phyloP scores from a whole-genome alignment of 1,140 invertebrate genomes.

The Vanessa atalanta region DNA sequence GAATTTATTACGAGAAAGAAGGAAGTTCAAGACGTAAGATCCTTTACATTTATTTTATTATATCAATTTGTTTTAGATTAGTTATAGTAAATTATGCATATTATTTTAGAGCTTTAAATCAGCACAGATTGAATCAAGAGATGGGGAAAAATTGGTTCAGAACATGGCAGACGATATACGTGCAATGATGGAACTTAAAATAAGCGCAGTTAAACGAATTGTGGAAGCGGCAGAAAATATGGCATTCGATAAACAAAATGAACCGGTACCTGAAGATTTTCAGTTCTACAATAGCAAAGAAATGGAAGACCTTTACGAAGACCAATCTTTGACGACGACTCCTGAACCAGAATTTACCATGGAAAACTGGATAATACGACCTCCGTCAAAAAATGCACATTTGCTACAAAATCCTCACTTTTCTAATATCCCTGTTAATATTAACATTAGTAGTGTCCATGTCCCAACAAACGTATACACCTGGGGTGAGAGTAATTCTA shows the following conservation, averaged over 20 bases:
- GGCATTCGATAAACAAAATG: constrained; percentile 82
- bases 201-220: constrained; percentile 91
- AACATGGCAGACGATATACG: constrained; percentile 90
- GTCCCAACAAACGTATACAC: constrained; percentile 98
- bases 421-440: constrained; percentile 90
- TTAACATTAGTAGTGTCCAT: constrained; percentile 93
- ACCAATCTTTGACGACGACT: constrained; percentile 65
- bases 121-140: constrained; percentile 84
- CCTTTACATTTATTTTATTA: constrained; percentile 5
- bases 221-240: constrained; percentile 90
- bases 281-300: constrained; percentile 89
- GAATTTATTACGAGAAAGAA: constrained; percentile 87
- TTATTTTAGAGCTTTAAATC: constrained; percentile 86
- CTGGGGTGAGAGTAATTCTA: constrained; percentile 84
- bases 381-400: constrained; percentile 77
- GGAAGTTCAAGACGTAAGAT: constrained; percentile 84
- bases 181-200: constrained; percentile 91
- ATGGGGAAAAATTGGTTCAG: constrained; percentile 86
- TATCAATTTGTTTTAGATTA: constrained; percentile 9
- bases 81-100: constrained; percentile 1
- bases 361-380: constrained; percentile 79
- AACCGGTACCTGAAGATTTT: constrained; percentile 84
- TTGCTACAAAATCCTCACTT: constrained; percentile 89
- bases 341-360: constrained; percentile 78
- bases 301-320: constrained; percentile 80